Percentiles rank a stretch among this genome's conserved stretches.
Evolutionary conservation across 2,888 invertebrate species (phyloP).

Genomic region (Plebejus anna): DNA sequence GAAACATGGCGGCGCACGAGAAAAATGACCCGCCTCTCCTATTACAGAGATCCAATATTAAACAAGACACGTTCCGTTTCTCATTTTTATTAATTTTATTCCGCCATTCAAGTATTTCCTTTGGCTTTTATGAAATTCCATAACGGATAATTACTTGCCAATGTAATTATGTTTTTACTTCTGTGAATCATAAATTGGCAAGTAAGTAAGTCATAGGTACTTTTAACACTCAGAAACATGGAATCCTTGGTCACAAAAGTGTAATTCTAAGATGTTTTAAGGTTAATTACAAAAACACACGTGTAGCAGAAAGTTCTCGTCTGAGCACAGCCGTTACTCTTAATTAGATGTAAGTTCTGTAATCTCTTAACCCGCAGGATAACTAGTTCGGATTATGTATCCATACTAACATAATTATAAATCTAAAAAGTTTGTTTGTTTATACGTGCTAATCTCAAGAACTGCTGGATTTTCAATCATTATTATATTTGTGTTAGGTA

Average conservation of each 20-base stretch:
- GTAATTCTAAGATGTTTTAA: background rate
- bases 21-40: conserved; percentile 28
- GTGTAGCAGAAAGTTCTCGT: background rate
- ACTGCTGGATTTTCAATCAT: too few relatives aligned
- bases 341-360: background rate
- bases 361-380: background rate
- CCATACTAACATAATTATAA: background rate
- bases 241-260: background rate
- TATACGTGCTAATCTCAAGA: too few relatives aligned
- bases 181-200: background rate
- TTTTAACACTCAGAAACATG: background rate
- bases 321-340: background rate
- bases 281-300: background rate
- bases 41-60: conserved; percentile 26
- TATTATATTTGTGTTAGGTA: too few relatives aligned
- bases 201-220: background rate
- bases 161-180: conserved; percentile 13
- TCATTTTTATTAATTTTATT: conserved; percentile 28
- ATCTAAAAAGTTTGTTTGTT: too few relatives aligned
- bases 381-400: background rate
- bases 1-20: conserved; percentile 26
- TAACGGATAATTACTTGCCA: background rate
- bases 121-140: conserved; percentile 14
- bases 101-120: background rate
- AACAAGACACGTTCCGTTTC: conserved; percentile 25